Conservation (phyloP, 1,140 invertebrate species). For the Hypothenemus hampei region DNA sequence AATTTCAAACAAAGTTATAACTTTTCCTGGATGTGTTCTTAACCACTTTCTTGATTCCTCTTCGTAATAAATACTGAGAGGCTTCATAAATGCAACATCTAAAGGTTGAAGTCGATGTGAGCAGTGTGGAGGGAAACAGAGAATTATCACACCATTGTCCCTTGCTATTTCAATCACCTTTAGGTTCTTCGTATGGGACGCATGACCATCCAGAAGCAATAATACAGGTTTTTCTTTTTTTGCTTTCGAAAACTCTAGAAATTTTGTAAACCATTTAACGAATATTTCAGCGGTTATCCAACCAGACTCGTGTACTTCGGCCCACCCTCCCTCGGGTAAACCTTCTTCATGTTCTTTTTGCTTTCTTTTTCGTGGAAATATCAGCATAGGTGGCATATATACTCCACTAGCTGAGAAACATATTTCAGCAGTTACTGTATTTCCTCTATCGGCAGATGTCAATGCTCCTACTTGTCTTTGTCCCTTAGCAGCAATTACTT, state of each 20-base stretch:
- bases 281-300: constrained; percentile 43
- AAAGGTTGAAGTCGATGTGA: constrained; percentile 43
- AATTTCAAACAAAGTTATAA: constrained; percentile 28
- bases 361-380: constrained; percentile 34
- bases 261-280: constrained; percentile 39
- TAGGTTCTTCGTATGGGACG: constrained; percentile 35
- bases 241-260: constrained; percentile 31
- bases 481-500: constrained; percentile 45
- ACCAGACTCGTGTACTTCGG: constrained; percentile 33
- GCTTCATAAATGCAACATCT: constrained; percentile 44
- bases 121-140: constrained; percentile 44
- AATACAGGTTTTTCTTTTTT: constrained; percentile 33
- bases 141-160: constrained; percentile 38
- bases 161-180: constrained; percentile 28
- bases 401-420: constrained; percentile 41
- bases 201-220: constrained; percentile 40
- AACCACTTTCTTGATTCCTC: constrained; percentile 8
- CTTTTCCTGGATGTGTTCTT: constrained; percentile 4
- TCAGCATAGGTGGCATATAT: constrained; percentile 38
- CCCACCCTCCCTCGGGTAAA: constrained; percentile 22
- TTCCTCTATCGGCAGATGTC: constrained; percentile 36
- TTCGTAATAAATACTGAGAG: constrained; percentile 31
- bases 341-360: constrained; percentile 27
- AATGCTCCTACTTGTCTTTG: constrained; percentile 46
- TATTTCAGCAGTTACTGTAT: constrained; percentile 41